Evolutionary conservation across 2,113 vertebrate species (phyloP).

Genomic region (Kryptolebias marmoratus): DNA sequence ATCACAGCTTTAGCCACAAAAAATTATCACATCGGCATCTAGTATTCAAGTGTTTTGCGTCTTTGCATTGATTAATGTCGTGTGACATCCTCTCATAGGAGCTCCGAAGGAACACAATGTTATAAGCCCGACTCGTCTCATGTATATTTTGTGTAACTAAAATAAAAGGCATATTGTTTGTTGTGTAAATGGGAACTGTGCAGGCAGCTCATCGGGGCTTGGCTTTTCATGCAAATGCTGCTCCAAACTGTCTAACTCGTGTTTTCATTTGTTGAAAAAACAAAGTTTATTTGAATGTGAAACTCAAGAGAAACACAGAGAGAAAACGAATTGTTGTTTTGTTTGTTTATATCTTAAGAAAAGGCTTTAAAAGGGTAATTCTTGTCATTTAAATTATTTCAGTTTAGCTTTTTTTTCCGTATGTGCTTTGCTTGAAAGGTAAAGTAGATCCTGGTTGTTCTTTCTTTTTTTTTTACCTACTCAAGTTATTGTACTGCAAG

Average conservation of each 20-base stretch:
- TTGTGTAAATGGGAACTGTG: conserved; percentile 33
- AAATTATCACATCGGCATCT: conserved; percentile 3
- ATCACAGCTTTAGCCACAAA: conserved; percentile 33
- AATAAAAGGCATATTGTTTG: conserved; percentile 12
- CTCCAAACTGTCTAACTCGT: background rate
- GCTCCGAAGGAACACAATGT: conserved; percentile 5
- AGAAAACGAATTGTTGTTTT: background rate
- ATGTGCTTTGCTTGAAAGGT: too few species aligned
- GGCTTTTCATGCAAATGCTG: conserved; percentile 15
- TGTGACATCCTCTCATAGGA: conserved; percentile 8
- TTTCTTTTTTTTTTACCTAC: too few species aligned
- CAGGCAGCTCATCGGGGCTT: conserved; percentile 13
- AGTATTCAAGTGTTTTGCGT: background rate
- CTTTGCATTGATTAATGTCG: too few species aligned
- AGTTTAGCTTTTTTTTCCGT: too few species aligned
- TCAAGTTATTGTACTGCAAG: too few species aligned
- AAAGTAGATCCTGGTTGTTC: too few species aligned
- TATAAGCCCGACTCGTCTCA: background rate
- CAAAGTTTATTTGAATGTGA: background rate
- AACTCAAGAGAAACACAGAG: background rate
- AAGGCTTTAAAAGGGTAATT: too few species aligned
- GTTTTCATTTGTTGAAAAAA: background rate
- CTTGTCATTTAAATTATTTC: too few species aligned
- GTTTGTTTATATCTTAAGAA: too few species aligned
- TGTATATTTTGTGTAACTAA: background rate